These are phyloP conservation scores for Thymelicus acteon DNA, from an alignment of 2,888 invertebrate genomes.

Conservation along the genomic window DNA sequence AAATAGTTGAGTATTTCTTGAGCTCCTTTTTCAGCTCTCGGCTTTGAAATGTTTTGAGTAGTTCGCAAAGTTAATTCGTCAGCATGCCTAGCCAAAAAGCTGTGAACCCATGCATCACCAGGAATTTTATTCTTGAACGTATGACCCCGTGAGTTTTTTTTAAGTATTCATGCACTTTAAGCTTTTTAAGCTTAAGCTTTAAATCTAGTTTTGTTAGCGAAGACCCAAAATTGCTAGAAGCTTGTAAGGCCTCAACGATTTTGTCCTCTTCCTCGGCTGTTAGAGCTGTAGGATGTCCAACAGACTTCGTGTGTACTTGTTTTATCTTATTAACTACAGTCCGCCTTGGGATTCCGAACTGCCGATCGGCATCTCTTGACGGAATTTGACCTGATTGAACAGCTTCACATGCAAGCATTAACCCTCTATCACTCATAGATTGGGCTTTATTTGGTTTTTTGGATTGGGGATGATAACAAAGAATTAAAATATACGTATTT, in stretches of 20 bases:
- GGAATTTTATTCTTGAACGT: constrained; percentile 41
- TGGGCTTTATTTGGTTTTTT: too few relatives aligned
- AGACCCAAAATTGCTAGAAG: constrained; percentile 36
- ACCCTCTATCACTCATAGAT: too few relatives aligned
- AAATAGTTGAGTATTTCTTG: constrained; percentile 40
- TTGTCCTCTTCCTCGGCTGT: constrained; percentile 18
- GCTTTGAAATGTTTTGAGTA: constrained; percentile 41
- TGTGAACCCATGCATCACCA: constrained; percentile 37
- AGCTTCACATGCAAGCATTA: background rate
- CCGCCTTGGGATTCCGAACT: constrained; percentile 42
- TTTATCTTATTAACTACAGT: constrained; percentile 44
- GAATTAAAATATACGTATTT: too few relatives aligned
- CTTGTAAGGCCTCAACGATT: constrained; percentile 24
- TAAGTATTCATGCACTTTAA: constrained; percentile 40
- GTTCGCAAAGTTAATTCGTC: constrained; percentile 39
- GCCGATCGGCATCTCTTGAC: constrained; percentile 40
- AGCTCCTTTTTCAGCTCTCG: constrained; percentile 37
- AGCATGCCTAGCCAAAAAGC: constrained; percentile 39
- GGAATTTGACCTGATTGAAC: constrained; percentile 31
- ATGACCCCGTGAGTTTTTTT: constrained; percentile 38
- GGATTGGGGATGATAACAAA: too few relatives aligned
- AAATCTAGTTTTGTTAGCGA: constrained; percentile 38
- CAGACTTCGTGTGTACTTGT: constrained; percentile 38
- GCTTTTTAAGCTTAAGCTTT: too few relatives aligned
- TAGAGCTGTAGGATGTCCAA: constrained; percentile 27